Percentiles rank a stretch among this genome's conserved stretches.
Conservation (phyloP, 2,888 invertebrate genomes). For the Hoplodrina ambigua region DNA sequence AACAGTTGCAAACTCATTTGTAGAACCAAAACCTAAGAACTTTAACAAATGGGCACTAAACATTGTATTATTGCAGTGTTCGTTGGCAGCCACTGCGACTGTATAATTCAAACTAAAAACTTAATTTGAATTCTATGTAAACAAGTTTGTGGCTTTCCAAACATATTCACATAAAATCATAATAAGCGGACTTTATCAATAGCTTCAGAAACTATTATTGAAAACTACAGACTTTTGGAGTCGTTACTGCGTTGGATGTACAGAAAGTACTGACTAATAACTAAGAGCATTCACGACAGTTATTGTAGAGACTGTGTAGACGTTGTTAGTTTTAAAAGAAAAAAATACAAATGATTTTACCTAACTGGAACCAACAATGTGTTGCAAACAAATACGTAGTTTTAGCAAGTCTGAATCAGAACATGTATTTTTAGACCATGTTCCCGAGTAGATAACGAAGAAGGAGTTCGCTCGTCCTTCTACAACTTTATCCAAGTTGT, state of each 20-base stretch:
- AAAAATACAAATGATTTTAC: conserved; percentile 1
- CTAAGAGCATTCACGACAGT: conserved; percentile 26
- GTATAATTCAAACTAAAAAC: conserved; percentile 86
- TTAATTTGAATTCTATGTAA: conserved; percentile 86
- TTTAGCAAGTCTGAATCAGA: conserved; percentile 6
- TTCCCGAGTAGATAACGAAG: conserved; percentile 19
- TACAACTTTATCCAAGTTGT: conserved; percentile 65
- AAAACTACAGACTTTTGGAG: conserved; percentile 65
- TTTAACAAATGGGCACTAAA: conserved; percentile 60
- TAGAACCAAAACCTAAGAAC: conserved; percentile 46
- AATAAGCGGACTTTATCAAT: conserved; percentile 86
- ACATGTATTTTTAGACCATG: conserved; percentile 30
- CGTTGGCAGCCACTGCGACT: conserved; percentile 82
- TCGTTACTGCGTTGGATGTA: conserved; percentile 54
- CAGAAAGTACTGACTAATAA: conserved; percentile 40
- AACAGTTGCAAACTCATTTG: conserved; percentile 58
- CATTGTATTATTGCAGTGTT: conserved; percentile 65
- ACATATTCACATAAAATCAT: conserved; percentile 85
- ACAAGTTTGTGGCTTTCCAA: conserved; percentile 83
- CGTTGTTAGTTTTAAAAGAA: conserved; percentile 11
- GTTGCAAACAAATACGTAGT: conserved; percentile 15
- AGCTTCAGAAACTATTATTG: conserved; percentile 74
- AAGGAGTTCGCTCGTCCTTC: conserved; percentile 56
- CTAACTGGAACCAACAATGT: conserved; percentile 1
- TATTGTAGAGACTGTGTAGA: conserved; percentile 8